These are phyloP conservation scores for Hycleus cichorii DNA, from an alignment of 1,140 invertebrate species.

Conservation along the genomic window DNA sequence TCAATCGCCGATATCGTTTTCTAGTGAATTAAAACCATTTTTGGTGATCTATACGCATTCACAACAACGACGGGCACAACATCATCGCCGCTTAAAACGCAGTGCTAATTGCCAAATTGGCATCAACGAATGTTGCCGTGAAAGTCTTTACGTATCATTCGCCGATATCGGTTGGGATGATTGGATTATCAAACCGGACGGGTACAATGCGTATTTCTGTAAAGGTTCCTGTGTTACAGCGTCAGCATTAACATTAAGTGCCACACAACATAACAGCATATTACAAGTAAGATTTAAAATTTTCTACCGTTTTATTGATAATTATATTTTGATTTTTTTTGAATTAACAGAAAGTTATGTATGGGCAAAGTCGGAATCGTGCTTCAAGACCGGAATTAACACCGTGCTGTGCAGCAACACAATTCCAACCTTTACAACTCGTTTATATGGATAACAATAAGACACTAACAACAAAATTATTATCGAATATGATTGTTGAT, in stretches of 20 bases:
- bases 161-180: constrained; percentile 79
- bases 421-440: constrained; percentile 65
- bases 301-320: constrained; percentile 3
- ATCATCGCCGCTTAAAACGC: constrained; percentile 51
- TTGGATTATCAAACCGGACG: constrained; percentile 74
- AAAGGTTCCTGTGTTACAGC: constrained; percentile 67
- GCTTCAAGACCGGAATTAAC: constrained; percentile 51
- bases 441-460: constrained; percentile 67
- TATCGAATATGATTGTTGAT: constrained; percentile 78
- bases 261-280: constrained; percentile 60
- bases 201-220: constrained; percentile 80
- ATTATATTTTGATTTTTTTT: constrained; percentile 38
- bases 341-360: constrained; percentile 51
- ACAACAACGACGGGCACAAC: constrained; percentile 40
- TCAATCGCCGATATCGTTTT: constrained; percentile 53
- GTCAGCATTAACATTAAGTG: constrained; percentile 56
- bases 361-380: constrained; percentile 38
- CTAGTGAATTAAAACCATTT: constrained; percentile 60
- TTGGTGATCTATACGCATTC: constrained; percentile 63
- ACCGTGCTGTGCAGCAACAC: constrained; percentile 71
- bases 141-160: constrained; percentile 74
- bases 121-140: constrained; percentile 72
- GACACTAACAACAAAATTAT: constrained; percentile 63
- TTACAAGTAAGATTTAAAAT: constrained; percentile 50
- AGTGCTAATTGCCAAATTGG: constrained; percentile 61